Evolutionary conservation across 1,140 invertebrate species (phyloP).

Genomic region (Myzus persicae): DNA sequence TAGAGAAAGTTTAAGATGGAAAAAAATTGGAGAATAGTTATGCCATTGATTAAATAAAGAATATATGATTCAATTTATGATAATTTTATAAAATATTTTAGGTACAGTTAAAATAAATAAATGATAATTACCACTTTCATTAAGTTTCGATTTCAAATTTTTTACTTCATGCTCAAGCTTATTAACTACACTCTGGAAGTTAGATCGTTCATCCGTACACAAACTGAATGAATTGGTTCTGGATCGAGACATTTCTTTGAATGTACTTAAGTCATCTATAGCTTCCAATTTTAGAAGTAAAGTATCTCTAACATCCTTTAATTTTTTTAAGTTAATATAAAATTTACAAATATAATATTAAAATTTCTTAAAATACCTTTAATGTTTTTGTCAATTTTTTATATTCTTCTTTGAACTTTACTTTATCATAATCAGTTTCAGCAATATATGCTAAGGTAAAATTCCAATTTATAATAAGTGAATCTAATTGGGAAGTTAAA

Average conservation of each 20-base stretch:
- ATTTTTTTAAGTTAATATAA: neutral
- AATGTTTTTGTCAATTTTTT: slow-evolving; percentile 54
- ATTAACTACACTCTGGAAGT: slow-evolving; percentile 51
- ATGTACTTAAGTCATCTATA: slow-evolving; percentile 42
- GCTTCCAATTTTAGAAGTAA: slow-evolving; percentile 50
- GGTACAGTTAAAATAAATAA: too few relatives aligned
- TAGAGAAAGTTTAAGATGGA: neutral
- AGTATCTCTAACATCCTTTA: slow-evolving; percentile 46
- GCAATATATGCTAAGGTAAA: slow-evolving; percentile 34
- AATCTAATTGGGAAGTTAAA: slow-evolving; percentile 42
- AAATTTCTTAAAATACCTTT: slow-evolving; percentile 28
- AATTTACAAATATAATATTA: neutral
- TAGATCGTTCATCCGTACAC: slow-evolving; percentile 46
- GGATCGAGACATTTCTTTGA: slow-evolving; percentile 45
- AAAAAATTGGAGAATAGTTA: neutral
- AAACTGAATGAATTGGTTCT: slow-evolving; percentile 52
- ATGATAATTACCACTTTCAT: slow-evolving; percentile 43
- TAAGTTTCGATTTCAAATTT: slow-evolving; percentile 42
- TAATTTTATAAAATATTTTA: too few relatives aligned
- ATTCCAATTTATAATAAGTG: slow-evolving; percentile 52
- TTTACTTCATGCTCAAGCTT: slow-evolving; percentile 52
- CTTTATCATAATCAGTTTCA: slow-evolving; percentile 46
- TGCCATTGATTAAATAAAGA: too few relatives aligned
- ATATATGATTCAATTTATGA: too few relatives aligned
- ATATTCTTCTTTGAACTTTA: slow-evolving; percentile 50